Conservation (phyloP, 1,140 invertebrate species). For the Planococcus citri region DNA sequence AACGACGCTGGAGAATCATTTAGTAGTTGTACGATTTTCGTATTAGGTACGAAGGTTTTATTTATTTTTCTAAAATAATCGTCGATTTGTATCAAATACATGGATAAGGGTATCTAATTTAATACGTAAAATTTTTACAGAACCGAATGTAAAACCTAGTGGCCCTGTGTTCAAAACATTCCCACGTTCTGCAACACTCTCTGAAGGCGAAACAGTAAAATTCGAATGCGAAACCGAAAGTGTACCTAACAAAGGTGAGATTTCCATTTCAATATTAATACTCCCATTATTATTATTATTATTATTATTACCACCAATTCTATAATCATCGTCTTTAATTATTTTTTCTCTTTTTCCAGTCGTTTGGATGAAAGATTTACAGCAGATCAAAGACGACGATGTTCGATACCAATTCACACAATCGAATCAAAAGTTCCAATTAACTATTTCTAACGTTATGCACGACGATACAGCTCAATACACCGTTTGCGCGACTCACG, state of each 20-base stretch:
- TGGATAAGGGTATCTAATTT: slow-evolving; percentile 6
- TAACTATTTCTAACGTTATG: slow-evolving; percentile 57
- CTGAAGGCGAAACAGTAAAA: slow-evolving; percentile 61
- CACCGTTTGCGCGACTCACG: slow-evolving; percentile 68
- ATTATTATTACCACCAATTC: neutral
- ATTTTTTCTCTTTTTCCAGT: slow-evolving; percentile 35
- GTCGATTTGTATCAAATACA: neutral
- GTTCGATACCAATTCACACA: slow-evolving; percentile 67
- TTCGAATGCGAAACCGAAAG: slow-evolving; percentile 70
- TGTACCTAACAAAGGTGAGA: slow-evolving; percentile 51
- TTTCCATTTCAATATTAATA: slow-evolving; percentile 23
- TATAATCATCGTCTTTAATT: neutral
- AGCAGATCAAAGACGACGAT: slow-evolving; percentile 60
- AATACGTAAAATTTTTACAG: too few species aligned
- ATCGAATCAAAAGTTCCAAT: slow-evolving; percentile 60
- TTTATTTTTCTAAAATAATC: neutral
- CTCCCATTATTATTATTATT: neutral
- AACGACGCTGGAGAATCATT: slow-evolving; percentile 89
- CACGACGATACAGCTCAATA: slow-evolving; percentile 81
- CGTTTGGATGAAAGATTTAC: slow-evolving; percentile 82
- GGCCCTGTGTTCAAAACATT: slow-evolving; percentile 76
- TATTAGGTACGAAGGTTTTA: slow-evolving; percentile 43
- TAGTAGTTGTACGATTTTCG: slow-evolving; percentile 75
- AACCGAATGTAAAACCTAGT: slow-evolving; percentile 73
- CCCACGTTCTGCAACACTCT: slow-evolving; percentile 74